phyloP scores from a whole-genome alignment of 2,113 vertebrate species.

The Nerophis ophidion region DNA sequence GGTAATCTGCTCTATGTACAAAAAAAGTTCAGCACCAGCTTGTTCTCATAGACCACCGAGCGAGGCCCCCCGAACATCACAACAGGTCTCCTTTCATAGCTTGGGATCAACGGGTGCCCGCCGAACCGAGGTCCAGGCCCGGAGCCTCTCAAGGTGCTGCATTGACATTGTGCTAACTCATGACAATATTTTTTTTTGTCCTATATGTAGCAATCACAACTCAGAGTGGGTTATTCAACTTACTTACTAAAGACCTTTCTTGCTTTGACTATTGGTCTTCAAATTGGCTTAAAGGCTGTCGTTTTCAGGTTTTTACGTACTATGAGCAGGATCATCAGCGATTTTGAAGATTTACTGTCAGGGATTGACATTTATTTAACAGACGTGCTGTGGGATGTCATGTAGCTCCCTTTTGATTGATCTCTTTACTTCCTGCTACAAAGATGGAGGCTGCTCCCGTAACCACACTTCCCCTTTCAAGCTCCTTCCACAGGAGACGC shows the following conservation, averaged over 20 bases:
- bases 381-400: constrained; percentile 57
- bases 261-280: background rate
- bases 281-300: background rate
- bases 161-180: constrained; percentile 7
- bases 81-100: constrained; percentile 52
- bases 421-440: constrained; percentile 64
- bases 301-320: constrained; percentile 1
- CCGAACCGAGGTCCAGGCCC: constrained; percentile 17
- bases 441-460: constrained; percentile 57
- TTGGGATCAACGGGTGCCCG: constrained; percentile 35
- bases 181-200: constrained; percentile 9
- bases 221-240: background rate
- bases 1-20: constrained; percentile 67
- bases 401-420: constrained; percentile 56
- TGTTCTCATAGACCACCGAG: constrained; percentile 71
- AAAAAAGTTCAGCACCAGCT: constrained; percentile 64
- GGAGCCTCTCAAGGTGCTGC: constrained; percentile 21
- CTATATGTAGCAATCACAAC: background rate
- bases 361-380: constrained; percentile 61
- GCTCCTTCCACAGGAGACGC: constrained; percentile 50
- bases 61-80: constrained; percentile 28
- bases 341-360: constrained; percentile 47
- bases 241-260: constrained; percentile 3
- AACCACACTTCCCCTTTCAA: constrained; percentile 58
- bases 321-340: constrained; percentile 12